phyloP scores from a whole-genome alignment of 2,888 invertebrate species.

The Mythimna loreyi region DNA sequence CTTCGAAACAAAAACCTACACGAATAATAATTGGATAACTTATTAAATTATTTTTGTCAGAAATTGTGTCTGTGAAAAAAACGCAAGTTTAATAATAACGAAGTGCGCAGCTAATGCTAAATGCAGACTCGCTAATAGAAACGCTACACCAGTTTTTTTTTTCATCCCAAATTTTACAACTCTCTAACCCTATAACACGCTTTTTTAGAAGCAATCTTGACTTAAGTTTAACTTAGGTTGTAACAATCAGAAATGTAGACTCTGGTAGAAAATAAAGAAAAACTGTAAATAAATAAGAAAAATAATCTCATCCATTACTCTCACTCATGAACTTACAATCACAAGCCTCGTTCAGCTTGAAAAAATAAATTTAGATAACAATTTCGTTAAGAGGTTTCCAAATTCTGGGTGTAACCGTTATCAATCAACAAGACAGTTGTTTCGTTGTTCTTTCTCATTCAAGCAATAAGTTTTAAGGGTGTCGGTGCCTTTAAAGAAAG shows the following conservation, averaged over 20 bases:
- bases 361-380: constrained; percentile 23
- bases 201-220: too few species aligned
- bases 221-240: too few species aligned
- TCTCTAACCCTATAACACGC: too few species aligned
- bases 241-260: too few species aligned
- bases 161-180: too few species aligned
- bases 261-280: too few species aligned
- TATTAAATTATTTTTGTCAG: constrained; percentile 1
- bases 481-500: neutral
- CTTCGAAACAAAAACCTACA: neutral
- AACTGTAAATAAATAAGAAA: neutral
- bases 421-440: constrained; percentile 23
- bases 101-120: too few species aligned
- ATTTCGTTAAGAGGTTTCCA: constrained; percentile 15
- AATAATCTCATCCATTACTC: constrained; percentile 17
- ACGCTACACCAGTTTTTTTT: too few species aligned
- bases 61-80: neutral
- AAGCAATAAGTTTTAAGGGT: constrained; percentile 14
- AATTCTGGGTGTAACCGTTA: constrained; percentile 5
- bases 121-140: too few species aligned
- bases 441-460: neutral
- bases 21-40: neutral
- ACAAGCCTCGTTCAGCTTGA: neutral
- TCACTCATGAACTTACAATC: constrained; percentile 14
- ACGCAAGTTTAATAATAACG: too few species aligned